These are phyloP conservation scores for Drosophila prosaltans DNA, from an alignment of 1,140 invertebrate species.

Conservation along the genomic window DNA sequence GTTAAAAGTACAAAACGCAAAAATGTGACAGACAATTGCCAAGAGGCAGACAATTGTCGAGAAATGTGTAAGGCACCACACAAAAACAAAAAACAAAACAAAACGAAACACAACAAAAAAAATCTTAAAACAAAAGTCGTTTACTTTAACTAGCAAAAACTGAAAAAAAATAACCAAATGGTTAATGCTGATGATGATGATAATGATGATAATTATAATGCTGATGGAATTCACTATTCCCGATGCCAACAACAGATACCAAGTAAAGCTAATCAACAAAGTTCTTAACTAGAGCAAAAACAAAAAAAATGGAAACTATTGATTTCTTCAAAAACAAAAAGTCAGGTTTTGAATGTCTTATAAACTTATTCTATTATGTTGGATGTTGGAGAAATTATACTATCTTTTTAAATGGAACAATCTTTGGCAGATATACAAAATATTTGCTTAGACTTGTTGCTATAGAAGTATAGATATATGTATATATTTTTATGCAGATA, in stretches of 20 bases:
- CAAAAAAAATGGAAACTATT: background rate
- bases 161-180: constrained; percentile 15
- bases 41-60: constrained; percentile 22
- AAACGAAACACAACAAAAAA: background rate
- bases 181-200: constrained; percentile 13
- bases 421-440: no score
- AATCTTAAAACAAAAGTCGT: constrained; percentile 7
- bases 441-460: no score
- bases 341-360: no score
- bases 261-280: constrained; percentile 1
- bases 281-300: constrained; percentile 7
- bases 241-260: background rate
- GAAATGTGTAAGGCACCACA: constrained; percentile 22
- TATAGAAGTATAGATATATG: no score
- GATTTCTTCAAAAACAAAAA: no score
- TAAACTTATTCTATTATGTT: no score
- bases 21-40: constrained; percentile 55
- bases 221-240: background rate
- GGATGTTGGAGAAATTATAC: no score
- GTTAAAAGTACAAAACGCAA: constrained; percentile 58
- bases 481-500: no score
- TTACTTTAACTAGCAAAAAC: constrained; percentile 27
- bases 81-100: constrained; percentile 1
- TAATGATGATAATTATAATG: constrained; percentile 5
- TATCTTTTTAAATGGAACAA: no score